Evolutionary conservation across 2,113 vertebrate species (phyloP), one percentile per base, ranked within the genome.

Genomic region (Pholis gunnellus): DNA sequence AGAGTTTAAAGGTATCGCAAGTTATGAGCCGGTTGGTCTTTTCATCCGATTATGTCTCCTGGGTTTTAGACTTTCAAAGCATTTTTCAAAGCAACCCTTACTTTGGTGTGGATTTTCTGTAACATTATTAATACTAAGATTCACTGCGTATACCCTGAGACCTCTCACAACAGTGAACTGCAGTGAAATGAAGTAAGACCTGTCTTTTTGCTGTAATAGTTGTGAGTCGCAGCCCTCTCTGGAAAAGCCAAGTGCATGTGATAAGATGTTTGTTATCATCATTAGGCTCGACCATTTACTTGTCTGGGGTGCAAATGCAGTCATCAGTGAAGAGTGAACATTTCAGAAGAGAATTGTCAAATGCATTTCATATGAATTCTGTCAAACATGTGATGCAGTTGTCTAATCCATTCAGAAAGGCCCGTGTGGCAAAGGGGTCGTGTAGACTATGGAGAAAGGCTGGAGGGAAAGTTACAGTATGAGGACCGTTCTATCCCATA

Each of bases 61-160:
- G 38, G 40, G 40, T 44, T 86, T 79, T 27, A 60, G 13, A 78
- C 56, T 34, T 81, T 14, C 11, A 14, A 44, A 34, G n/a, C 27
- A 42, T 15, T 57, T 82, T 78, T 90, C 67, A 79, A 82, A 90
- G 44, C 64, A 9, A 50, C 6, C 25, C 56, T 66, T 54, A 36
- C 50, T 72, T 82, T 65, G 18, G 50, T 77, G 44, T 61, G 52
- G 34, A 46, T 56, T 79, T 64, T 38, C 22, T 44, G 2, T 46
- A 79, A 79, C 82, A 85, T 85, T 81, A 87, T 87, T 72, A 87
- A 85, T 75, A 48, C 66, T 66, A 66, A 79, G 65, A 83, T 87
- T 72, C 76, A 75, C 40, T 27, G 60, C 64, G 50, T 44, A 65
- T 67, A 72, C 73, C 72, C 6, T 6, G 50, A 85, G 67, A 70